Conservation (phyloP, 2,797 vertebrate genomes). For the Astyanax mexicanus region DNA sequence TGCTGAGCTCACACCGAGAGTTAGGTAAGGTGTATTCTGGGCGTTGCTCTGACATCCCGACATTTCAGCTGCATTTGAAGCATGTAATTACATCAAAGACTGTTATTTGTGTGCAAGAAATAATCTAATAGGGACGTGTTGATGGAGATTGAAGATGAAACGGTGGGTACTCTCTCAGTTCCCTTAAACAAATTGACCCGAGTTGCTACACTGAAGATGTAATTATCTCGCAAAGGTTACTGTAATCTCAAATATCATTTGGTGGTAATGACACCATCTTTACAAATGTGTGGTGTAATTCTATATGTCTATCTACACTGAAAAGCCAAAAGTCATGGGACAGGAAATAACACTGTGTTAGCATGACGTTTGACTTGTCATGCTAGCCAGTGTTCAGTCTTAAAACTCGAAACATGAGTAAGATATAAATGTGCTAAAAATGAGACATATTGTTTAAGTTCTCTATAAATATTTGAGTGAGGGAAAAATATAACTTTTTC, state of each 20-base stretch:
- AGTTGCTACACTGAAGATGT: background rate
- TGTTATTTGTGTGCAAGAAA: background rate
- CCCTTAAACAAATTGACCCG: background rate
- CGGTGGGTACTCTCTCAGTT: background rate
- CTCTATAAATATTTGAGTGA: no score
- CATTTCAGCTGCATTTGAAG: constrained; percentile 18
- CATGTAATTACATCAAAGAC: background rate
- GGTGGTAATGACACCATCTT: background rate
- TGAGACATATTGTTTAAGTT: no score
- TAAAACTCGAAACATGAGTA: no score
- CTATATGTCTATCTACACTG: no score
- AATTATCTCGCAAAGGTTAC: background rate
- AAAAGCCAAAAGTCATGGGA: no score
- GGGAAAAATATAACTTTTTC: no score
- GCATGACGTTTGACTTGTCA: no score
- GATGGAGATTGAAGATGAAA: background rate
- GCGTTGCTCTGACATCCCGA: background rate
- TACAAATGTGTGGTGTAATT: background rate
- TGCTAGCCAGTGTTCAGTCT: no score
- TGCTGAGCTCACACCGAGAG: background rate
- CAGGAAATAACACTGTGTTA: no score
- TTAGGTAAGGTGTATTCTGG: background rate
- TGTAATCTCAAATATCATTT: background rate
- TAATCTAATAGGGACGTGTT: background rate
- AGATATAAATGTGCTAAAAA: no score